These are phyloP conservation scores for Lagodon rhomboides DNA, from an alignment of 2,797 vertebrate species.

Conservation along the genomic window DNA sequence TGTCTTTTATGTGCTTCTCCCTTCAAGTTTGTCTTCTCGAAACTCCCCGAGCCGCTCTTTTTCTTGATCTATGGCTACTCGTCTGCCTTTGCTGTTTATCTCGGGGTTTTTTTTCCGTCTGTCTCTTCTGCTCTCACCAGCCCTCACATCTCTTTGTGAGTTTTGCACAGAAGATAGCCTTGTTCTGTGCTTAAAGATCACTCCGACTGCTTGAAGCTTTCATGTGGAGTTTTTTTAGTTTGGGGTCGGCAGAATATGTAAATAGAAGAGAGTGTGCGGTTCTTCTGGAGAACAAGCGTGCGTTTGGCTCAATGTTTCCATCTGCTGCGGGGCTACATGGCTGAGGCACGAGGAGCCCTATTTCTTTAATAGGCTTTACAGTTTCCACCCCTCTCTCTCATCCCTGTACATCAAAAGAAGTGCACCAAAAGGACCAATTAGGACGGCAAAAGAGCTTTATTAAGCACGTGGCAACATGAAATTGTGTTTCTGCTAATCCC, in stretches of 20 bases:
- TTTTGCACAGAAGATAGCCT: slow-evolving; percentile 36
- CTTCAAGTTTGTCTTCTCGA: slow-evolving; percentile 40
- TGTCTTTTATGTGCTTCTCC: slow-evolving; percentile 55
- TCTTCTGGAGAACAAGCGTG: slow-evolving; percentile 41
- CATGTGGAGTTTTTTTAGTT: slow-evolving; percentile 41
- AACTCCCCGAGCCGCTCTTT: background rate
- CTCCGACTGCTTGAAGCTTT: slow-evolving; percentile 54
- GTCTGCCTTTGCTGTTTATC: slow-evolving; percentile 47
- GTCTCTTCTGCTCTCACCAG: slow-evolving; percentile 39
- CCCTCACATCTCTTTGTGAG: slow-evolving; percentile 46
- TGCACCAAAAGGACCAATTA: slow-evolving; percentile 79
- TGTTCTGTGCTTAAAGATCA: slow-evolving; percentile 42
- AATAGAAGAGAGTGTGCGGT: slow-evolving; percentile 34
- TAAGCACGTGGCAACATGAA: slow-evolving; percentile 61
- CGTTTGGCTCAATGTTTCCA: slow-evolving; percentile 46
- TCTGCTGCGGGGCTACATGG: slow-evolving; percentile 60
- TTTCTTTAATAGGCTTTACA: slow-evolving; percentile 65
- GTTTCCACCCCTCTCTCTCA: slow-evolving; percentile 66
- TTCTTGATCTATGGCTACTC: slow-evolving; percentile 53
- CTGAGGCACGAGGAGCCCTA: slow-evolving; percentile 35
- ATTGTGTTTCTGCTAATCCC: slow-evolving; percentile 59
- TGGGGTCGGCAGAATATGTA: slow-evolving; percentile 28
- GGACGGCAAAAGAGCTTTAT: slow-evolving; percentile 72
- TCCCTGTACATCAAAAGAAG: slow-evolving; percentile 78
- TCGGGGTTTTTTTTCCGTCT: slow-evolving; percentile 23